These are phyloP conservation scores for Philopedon plagiatum DNA, from an alignment of 2,888 invertebrate species.

Conservation along the genomic window DNA sequence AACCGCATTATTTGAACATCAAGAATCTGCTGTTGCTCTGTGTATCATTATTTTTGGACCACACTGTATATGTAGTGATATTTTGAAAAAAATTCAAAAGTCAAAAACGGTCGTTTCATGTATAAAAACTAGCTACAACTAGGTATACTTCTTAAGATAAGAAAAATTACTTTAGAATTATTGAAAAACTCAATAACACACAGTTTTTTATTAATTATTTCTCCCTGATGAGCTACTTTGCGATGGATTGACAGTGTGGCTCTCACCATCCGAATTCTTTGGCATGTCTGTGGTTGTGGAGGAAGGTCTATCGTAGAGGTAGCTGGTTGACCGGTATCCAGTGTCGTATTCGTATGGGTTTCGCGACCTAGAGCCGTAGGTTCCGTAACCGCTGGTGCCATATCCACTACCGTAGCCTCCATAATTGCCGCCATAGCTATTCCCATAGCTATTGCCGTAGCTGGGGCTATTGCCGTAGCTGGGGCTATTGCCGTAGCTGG, in stretches of 20 bases:
- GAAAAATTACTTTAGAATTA: too few relatives aligned
- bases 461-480: neutral
- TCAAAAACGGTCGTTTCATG: too few relatives aligned
- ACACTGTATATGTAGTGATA: too few relatives aligned
- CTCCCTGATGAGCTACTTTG: constrained; percentile 55
- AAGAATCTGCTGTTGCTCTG: too few relatives aligned
- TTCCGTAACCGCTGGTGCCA: constrained; percentile 15
- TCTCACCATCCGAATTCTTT: constrained; percentile 61
- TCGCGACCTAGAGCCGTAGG: constrained; percentile 31
- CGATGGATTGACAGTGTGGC: constrained; percentile 66
- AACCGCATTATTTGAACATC: too few relatives aligned
- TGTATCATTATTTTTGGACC: too few relatives aligned
- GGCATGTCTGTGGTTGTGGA: constrained; percentile 65
- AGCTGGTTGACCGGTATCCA: constrained; percentile 70
- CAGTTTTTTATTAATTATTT: constrained; percentile 17
- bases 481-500: neutral
- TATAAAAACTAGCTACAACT: too few relatives aligned
- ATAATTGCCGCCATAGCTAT: neutral
- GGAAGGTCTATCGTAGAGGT: constrained; percentile 72
- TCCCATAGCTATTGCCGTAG: neutral
- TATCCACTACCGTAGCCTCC: constrained; percentile 22
- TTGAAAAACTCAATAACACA: too few relatives aligned
- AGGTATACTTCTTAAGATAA: too few relatives aligned
- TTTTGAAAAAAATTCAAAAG: neutral
- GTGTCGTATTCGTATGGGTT: constrained; percentile 57